A percentile compares a stretch with the other conserved stretches of the same genome.
phyloP scores from a whole-genome alignment of 2,888 invertebrate species.

The Lagria hirta region DNA sequence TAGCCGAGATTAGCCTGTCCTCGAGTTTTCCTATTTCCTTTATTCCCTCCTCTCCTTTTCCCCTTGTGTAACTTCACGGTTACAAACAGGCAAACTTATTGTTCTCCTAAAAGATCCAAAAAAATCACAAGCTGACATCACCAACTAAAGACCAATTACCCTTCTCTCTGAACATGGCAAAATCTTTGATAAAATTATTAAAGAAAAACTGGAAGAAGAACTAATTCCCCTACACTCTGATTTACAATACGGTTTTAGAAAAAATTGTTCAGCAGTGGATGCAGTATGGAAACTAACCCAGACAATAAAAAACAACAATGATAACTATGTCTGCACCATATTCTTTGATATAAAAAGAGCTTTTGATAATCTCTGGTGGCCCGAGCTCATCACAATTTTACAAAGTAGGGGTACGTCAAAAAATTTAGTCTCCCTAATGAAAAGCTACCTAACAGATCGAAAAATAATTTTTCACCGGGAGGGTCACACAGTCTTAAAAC shows the following conservation, averaged over 20 bases:
- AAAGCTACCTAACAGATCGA: too few relatives aligned
- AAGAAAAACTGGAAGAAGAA: not conserved
- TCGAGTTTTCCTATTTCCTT: too few relatives aligned
- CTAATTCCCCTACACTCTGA: slow-evolving; percentile 1
- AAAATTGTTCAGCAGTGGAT: slow-evolving; percentile 4
- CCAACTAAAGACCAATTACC: slow-evolving; percentile 12
- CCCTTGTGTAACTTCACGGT: too few relatives aligned
- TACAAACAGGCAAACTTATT: too few relatives aligned
- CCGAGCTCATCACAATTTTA: slow-evolving; percentile 1
- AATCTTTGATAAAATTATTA: slow-evolving; percentile 8
- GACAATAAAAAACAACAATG: not conserved
- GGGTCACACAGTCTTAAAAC: not conserved
- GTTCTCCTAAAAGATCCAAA: too few relatives aligned
- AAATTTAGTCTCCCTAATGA: too few relatives aligned
- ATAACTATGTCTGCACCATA: slow-evolving; percentile 4
- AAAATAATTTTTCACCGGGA: too few relatives aligned
- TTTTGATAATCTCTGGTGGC: slow-evolving; percentile 8
- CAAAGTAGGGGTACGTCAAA: not conserved
- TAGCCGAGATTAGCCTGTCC: too few relatives aligned
- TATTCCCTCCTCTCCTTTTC: too few relatives aligned
- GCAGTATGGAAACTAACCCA: slow-evolving; percentile 1
- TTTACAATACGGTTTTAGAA: slow-evolving; percentile 6
- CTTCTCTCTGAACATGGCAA: slow-evolving; percentile 7
- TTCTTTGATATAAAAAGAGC: too few relatives aligned
- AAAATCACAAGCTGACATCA: slow-evolving; percentile 3